Evolutionary conservation across 1,140 invertebrate species (phyloP), one percentile per base, ranked within the genome.

Genomic region (Neodiprion fabricii): DNA sequence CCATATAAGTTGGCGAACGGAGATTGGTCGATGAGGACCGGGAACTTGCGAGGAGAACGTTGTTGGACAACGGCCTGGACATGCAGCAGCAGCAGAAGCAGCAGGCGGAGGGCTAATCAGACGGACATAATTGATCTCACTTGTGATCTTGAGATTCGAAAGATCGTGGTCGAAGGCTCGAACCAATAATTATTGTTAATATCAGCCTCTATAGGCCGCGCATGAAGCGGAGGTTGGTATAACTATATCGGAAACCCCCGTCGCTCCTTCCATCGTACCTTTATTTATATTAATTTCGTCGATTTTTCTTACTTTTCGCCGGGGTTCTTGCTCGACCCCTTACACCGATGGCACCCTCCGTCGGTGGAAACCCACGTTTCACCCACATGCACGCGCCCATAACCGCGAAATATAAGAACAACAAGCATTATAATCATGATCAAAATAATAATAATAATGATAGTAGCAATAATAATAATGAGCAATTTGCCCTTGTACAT

Each of bases 181-280:
- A 88, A 88, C 86, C 86, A 87, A 88, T 88, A 87, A 88, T 88
- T 88, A 88, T 86, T 86, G 83, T 88, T 87, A 88, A 87, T 87
- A 86, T 80, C 81, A 80, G 81, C 76, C 83, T 74, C 68, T 50
- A 40, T 47, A 66, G 70, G 67, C 49, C 48, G 12, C 47, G 48
- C 9, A 49, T 40, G 5, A 40, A 40, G 28, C 28, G 28, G 28
- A 40, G 28, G 28, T 50, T 67, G 67, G 66, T 71, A 75, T 70
- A 28, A 76, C 71, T 75, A 50, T 73, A 72, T 77, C 68, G 75
- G 53, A 72, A 79, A 71, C 74, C 76, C 65, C 73, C 65, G 53
- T 69, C 72, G 76, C 82, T 75, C 28, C 28, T 40, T 40, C 28
- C 28, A 40, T 40, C 77, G 79, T 72, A 83, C 79, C 80, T 86